These are phyloP conservation scores for Azorinus chamasolen DNA, from an alignment of 2,888 invertebrate genomes.

Conservation along the genomic window DNA sequence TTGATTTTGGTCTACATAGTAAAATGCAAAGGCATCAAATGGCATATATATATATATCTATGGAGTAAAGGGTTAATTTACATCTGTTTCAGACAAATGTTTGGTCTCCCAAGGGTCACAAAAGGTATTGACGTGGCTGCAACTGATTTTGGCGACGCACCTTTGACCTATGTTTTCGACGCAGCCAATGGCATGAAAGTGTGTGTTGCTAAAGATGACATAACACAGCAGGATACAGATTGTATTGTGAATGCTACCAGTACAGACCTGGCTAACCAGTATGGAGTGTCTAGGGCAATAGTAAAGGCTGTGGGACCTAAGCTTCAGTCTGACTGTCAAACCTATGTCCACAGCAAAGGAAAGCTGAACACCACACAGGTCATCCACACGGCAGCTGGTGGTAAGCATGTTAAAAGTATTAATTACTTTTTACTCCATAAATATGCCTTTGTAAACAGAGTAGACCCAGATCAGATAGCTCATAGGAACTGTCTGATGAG, in stretches of 20 bases:
- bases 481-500: too few species aligned
- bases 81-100: too few species aligned
- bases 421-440: too few species aligned
- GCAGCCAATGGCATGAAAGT: slow-evolving; percentile 41
- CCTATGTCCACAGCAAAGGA: slow-evolving; percentile 50
- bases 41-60: too few species aligned
- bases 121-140: slow-evolving; percentile 49
- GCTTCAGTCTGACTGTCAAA: slow-evolving; percentile 51
- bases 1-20: too few species aligned
- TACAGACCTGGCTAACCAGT: slow-evolving; percentile 41
- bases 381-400: slow-evolving; percentile 63
- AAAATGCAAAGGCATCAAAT: too few species aligned
- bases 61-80: too few species aligned
- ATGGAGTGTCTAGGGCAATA: slow-evolving; percentile 63
- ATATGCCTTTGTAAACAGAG: too few species aligned
- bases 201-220: slow-evolving; percentile 54
- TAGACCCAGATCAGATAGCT: too few species aligned
- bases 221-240: slow-evolving; percentile 59
- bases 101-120: slow-evolving; percentile 16
- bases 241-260: slow-evolving; percentile 63
- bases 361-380: slow-evolving; percentile 50
- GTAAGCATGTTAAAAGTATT: slow-evolving; percentile 37
- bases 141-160: slow-evolving; percentile 47
- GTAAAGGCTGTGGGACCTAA: slow-evolving; percentile 42
- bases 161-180: slow-evolving; percentile 43